These are phyloP conservation scores for Crax fasciolata DNA, from an alignment of 2,797 vertebrate genomes.

Conservation along the genomic window DNA sequence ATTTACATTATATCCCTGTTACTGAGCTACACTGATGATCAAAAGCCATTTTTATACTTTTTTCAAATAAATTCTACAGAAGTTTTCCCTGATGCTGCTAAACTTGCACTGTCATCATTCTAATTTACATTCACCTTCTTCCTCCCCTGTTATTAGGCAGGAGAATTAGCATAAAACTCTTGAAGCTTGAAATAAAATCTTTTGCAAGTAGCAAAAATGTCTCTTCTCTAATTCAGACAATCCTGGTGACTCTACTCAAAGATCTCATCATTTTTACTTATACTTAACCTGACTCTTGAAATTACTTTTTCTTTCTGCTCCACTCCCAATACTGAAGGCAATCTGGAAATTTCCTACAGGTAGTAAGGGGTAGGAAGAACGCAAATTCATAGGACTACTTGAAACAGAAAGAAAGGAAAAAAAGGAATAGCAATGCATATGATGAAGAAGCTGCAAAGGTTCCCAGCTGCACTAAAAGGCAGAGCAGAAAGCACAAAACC, in stretches of 20 bases:
- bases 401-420: neutral
- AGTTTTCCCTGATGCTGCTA: neutral
- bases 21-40: conserved; percentile 9
- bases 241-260: neutral
- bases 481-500: neutral
- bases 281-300: neutral
- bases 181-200: neutral
- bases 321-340: neutral
- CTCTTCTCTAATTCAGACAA: neutral
- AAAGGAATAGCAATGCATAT: neutral
- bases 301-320: neutral
- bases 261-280: neutral
- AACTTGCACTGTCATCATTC: neutral
- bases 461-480: neutral
- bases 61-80: neutral
- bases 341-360: neutral
- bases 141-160: neutral
- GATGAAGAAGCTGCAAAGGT: neutral
- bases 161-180: neutral
- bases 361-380: neutral
- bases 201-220: neutral
- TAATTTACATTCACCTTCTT: neutral
- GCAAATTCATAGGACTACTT: neutral
- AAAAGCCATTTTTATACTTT: neutral
- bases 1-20: neutral